These are phyloP conservation scores for Spilarctia lutea DNA, from an alignment of 2,888 invertebrate species.

Conservation along the genomic window DNA sequence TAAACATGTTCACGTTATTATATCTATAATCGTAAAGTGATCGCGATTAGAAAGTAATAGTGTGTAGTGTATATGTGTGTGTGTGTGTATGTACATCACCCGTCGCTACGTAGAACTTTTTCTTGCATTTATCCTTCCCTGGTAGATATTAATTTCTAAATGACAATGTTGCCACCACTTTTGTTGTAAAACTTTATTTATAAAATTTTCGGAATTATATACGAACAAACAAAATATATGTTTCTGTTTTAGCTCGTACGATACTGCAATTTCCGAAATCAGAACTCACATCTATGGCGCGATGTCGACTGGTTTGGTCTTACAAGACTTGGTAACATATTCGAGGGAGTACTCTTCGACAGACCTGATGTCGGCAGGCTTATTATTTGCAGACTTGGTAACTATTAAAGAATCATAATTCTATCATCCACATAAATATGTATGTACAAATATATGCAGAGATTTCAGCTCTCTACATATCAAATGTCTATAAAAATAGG, in stretches of 20 bases:
- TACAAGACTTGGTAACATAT: slow-evolving; percentile 87
- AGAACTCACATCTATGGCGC: slow-evolving; percentile 89
- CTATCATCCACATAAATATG: too few species aligned
- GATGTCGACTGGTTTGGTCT: slow-evolving; percentile 89
- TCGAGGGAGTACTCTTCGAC: slow-evolving; percentile 87
- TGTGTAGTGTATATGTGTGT: too few species aligned
- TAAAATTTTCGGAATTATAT: too few species aligned
- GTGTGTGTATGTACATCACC: neutral
- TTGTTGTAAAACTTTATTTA: neutral
- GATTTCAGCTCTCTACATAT: too few species aligned
- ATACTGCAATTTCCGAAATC: slow-evolving; percentile 90
- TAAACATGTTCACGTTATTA: neutral
- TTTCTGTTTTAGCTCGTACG: slow-evolving; percentile 88
- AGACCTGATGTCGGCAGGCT: slow-evolving; percentile 87
- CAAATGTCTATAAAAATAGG: too few species aligned
- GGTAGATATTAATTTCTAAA: neutral
- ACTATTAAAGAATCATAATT: slow-evolving; percentile 31
- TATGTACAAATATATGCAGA: too few species aligned
- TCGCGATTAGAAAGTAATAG: neutral
- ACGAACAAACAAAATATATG: neutral
- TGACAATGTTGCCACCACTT: neutral
- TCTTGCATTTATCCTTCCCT: neutral
- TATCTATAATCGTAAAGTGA: neutral
- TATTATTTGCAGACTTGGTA: slow-evolving; percentile 90
- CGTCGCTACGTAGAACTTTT: neutral